Conservation (phyloP, 2,888 invertebrate genomes). For the Tetranychus piercei region DNA sequence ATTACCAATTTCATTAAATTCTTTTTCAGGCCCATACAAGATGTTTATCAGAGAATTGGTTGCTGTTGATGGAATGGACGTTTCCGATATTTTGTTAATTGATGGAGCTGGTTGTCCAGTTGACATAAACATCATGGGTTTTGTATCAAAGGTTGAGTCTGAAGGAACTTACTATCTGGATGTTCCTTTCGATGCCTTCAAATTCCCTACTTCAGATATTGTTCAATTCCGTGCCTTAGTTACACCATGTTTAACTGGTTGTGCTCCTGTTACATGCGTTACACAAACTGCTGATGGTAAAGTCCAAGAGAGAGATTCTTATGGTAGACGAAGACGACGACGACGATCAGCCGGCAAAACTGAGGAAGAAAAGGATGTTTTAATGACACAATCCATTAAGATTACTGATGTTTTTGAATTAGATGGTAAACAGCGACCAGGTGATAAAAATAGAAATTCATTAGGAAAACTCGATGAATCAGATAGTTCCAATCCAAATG, state of each 20-base stretch:
- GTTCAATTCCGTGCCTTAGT: conserved; percentile 85
- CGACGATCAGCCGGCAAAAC: not conserved
- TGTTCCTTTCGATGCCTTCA: conserved; percentile 85
- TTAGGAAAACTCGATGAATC: not conserved
- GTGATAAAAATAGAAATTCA: not conserved
- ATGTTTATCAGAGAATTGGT: conserved; percentile 84
- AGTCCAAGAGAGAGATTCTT: conserved; percentile 5
- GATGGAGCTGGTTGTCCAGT: conserved; percentile 84
- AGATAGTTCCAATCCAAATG: not conserved
- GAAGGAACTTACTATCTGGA: conserved; percentile 46
- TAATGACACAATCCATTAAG: conserved; percentile 4
- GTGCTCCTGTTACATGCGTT: conserved; percentile 68
- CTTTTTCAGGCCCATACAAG: conserved; percentile 49
- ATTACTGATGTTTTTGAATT: conserved; percentile 12
- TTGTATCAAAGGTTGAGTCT: conserved; percentile 53
- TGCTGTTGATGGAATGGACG: conserved; percentile 81
- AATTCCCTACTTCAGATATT: conserved; percentile 86
- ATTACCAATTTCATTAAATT: not conserved
- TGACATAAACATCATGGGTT: conserved; percentile 82
- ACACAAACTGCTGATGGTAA: conserved; percentile 5
- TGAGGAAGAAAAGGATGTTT: conserved; percentile 10
- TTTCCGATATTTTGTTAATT: conserved; percentile 74
- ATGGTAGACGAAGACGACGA: conserved; percentile 5
- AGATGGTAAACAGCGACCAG: not conserved
- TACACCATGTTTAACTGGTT: conserved; percentile 78